These are phyloP conservation scores for Ispidina lecontei DNA, from an alignment of 2,797 vertebrate genomes.

Conservation along the genomic window DNA sequence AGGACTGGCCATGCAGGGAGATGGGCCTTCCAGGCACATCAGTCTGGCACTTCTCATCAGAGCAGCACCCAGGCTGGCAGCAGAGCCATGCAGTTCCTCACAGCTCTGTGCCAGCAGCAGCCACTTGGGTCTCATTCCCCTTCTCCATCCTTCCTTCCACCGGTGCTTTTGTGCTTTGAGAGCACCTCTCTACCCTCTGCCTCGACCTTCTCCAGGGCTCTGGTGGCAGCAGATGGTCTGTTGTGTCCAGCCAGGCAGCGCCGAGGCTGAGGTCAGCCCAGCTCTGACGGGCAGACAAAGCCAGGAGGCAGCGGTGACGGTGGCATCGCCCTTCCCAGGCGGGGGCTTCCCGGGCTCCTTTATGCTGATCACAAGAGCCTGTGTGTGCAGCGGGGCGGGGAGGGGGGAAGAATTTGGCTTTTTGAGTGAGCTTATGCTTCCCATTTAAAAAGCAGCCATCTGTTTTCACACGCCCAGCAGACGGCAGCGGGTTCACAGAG, in stretches of 20 bases:
- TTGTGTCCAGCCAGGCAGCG: neutral
- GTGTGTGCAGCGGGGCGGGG: neutral
- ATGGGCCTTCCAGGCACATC: neutral
- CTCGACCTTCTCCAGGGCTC: neutral
- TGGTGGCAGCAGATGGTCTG: slow-evolving; percentile 38
- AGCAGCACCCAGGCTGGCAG: rapidly evolving
- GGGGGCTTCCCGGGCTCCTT: neutral
- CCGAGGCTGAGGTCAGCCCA: neutral
- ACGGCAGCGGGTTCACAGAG: slow-evolving; percentile 41
- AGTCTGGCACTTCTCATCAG: neutral
- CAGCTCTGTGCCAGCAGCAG: neutral
- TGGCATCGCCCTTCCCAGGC: neutral
- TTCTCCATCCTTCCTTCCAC: neutral
- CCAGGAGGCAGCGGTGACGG: neutral
- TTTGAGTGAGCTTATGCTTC: slow-evolving; percentile 3
- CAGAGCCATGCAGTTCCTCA: neutral
- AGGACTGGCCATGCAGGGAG: rapidly evolving
- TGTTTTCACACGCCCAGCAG: slow-evolving; percentile 42
- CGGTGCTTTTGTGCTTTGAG: neutral
- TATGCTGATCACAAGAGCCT: neutral
- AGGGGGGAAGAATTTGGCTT: slow-evolving; percentile 40
- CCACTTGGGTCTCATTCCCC: neutral
- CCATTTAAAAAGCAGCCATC: slow-evolving; percentile 31
- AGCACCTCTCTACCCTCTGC: neutral
- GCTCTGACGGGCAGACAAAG: slow-evolving; percentile 16